These are phyloP conservation scores for Psix sp. DNA, from an alignment of 1,140 invertebrate genomes.

Conservation along the genomic window DNA sequence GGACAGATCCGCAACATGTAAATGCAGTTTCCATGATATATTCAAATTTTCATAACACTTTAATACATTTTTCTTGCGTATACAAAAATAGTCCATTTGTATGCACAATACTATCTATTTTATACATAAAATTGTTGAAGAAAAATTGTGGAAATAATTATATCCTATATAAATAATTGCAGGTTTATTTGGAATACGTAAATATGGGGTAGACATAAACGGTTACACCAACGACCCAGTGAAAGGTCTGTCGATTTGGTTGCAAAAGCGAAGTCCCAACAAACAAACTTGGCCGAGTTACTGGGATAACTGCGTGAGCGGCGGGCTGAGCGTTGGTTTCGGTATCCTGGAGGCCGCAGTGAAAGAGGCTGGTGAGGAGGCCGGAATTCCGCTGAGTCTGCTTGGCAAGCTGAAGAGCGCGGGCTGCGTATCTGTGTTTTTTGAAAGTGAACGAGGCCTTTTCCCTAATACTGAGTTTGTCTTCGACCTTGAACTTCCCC, in stretches of 20 bases:
- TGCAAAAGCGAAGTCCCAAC: slow-evolving; percentile 91
- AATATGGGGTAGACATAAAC: slow-evolving; percentile 96
- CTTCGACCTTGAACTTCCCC: slow-evolving; percentile 94
- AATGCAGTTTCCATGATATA: no score
- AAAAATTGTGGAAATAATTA: no score
- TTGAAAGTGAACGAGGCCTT: slow-evolving; percentile 93
- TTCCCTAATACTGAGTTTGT: slow-evolving; percentile 97
- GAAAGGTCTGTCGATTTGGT: slow-evolving; percentile 93
- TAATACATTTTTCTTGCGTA: neutral
- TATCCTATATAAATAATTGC: slow-evolving; percentile 31
- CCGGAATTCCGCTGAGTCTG: slow-evolving; percentile 86
- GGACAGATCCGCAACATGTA: slow-evolving; percentile 93
- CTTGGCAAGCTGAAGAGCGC: slow-evolving; percentile 86
- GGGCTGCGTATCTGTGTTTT: slow-evolving; percentile 93
- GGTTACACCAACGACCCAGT: slow-evolving; percentile 91
- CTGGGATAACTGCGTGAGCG: slow-evolving; percentile 96
- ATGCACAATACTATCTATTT: no score
- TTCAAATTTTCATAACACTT: slow-evolving; percentile 9
- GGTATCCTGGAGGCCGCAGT: slow-evolving; percentile 91
- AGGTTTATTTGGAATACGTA: slow-evolving; percentile 93
- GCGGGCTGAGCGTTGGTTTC: slow-evolving; percentile 92
- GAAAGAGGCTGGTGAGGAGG: slow-evolving; percentile 96
- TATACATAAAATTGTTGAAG: no score
- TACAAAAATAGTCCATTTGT: no score
- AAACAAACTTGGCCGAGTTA: slow-evolving; percentile 97